phyloP scores from a whole-genome alignment of 1,140 invertebrate genomes.

The Drosophila sproati region DNA sequence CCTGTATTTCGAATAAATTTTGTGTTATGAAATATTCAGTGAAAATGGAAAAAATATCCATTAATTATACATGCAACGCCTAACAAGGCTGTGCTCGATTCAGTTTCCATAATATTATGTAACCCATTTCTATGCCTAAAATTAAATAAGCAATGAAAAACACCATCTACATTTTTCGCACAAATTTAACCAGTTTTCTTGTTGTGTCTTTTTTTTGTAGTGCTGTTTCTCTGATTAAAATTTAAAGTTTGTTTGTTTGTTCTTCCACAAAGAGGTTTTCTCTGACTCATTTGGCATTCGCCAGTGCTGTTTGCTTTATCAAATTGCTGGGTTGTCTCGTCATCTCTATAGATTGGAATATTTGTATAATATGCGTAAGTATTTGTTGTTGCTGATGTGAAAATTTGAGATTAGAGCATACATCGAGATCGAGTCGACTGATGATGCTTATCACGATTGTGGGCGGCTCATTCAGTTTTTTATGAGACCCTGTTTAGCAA shows the following conservation, averaged over 20 bases:
- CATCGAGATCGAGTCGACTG: background rate
- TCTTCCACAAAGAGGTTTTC: too few species aligned
- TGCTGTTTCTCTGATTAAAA: too few species aligned
- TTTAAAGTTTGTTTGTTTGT: too few species aligned
- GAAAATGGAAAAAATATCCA: background rate
- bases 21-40: slow-evolving; percentile 1
- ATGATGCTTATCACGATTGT: background rate
- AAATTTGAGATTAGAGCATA: background rate
- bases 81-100: background rate
- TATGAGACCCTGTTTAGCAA: background rate
- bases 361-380: too few species aligned
- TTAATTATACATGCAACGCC: background rate
- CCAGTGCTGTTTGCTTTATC: too few species aligned
- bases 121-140: too few species aligned
- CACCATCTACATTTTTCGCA: too few species aligned
- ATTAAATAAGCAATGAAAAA: background rate
- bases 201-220: too few species aligned
- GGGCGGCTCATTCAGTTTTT: background rate
- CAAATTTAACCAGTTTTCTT: too few species aligned
- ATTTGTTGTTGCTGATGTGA: too few species aligned
- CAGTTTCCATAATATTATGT: background rate
- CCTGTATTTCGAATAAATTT: background rate
- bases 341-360: background rate
- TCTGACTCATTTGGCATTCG: too few species aligned
- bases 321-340: background rate